phyloP scores from a whole-genome alignment of 2,113 vertebrate species.

The Podocnemis expansa region DNA sequence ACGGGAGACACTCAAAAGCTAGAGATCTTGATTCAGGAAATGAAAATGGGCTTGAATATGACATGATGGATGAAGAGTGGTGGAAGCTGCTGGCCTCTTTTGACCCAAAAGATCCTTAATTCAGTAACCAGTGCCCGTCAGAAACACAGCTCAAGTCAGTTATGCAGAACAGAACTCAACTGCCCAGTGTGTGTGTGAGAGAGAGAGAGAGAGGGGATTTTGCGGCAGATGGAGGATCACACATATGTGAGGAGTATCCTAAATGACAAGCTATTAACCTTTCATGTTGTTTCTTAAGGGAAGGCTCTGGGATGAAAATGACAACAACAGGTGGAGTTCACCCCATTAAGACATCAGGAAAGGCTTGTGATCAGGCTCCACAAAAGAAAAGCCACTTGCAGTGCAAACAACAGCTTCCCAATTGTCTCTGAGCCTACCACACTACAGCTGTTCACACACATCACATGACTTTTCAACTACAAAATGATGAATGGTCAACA shows the following conservation, averaged over 20 bases:
- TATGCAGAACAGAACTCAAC: not conserved
- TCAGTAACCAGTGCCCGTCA: not conserved
- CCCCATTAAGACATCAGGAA: not conserved
- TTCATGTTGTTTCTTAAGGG: not conserved
- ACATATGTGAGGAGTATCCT: not conserved
- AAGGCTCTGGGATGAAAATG: not conserved
- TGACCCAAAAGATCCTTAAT: not conserved
- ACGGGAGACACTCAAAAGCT: fast-evolving
- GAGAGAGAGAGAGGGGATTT: not conserved
- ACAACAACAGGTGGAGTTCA: not conserved
- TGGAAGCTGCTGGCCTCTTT: not conserved
- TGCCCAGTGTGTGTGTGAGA: not conserved
- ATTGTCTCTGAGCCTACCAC: fast-evolving
- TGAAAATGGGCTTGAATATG: not conserved
- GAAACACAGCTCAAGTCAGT: not conserved
- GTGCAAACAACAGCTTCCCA: not conserved
- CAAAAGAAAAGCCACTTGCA: not conserved
- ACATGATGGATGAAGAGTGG: not conserved
- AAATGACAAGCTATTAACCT: not conserved
- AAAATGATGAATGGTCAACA: fast-evolving
- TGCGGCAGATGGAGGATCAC: fast-evolving
- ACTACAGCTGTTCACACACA: not conserved
- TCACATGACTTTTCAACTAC: not conserved
- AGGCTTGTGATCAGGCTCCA: not conserved
- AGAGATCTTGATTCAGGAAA: not conserved